Percentiles rank a stretch among this genome's conserved stretches.
These are phyloP conservation scores for Notocelia uddmanniana DNA, from an alignment of 2,888 invertebrate genomes.

Conservation along the genomic window DNA sequence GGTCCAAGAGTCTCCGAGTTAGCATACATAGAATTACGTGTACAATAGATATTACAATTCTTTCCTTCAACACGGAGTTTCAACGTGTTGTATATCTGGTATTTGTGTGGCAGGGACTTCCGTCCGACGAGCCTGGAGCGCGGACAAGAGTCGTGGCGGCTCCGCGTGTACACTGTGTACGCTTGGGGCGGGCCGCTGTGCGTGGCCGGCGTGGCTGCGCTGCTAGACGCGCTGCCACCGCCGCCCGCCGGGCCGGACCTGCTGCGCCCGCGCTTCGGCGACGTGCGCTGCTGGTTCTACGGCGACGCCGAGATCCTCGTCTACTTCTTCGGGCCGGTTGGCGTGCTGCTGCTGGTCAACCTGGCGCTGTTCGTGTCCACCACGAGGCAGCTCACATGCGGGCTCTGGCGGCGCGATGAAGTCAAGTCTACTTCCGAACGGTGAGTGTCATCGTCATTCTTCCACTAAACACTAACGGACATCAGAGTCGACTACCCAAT, in stretches of 20 bases:
- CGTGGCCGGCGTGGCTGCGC: slow-evolving; percentile 90
- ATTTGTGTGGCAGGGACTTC: slow-evolving; percentile 87
- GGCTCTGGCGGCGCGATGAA: slow-evolving; percentile 94
- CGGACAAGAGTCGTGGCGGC: slow-evolving; percentile 92
- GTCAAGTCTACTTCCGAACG: slow-evolving; percentile 91
- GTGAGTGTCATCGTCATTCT: slow-evolving; percentile 52
- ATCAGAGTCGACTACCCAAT: neutral
- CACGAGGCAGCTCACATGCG: slow-evolving; percentile 94
- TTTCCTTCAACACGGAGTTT: no score
- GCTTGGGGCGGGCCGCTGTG: slow-evolving; percentile 94
- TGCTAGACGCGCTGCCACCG: slow-evolving; percentile 89
- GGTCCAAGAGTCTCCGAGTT: no score
- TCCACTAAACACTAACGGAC: no score
- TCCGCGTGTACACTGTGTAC: slow-evolving; percentile 92
- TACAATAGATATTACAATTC: no score
- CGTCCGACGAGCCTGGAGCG: slow-evolving; percentile 94
- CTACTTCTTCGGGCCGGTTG: slow-evolving; percentile 95
- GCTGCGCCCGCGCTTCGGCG: slow-evolving; percentile 92
- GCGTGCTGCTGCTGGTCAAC: slow-evolving; percentile 91
- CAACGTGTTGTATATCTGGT: neutral
- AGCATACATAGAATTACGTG: no score
- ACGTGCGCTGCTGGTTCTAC: slow-evolving; percentile 93
- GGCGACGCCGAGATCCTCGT: slow-evolving; percentile 93
- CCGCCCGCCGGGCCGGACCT: slow-evolving; percentile 84
- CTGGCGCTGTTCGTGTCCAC: slow-evolving; percentile 92